These are phyloP conservation scores for Dryas iulia DNA, from an alignment of 1,140 invertebrate species.

Conservation along the genomic window DNA sequence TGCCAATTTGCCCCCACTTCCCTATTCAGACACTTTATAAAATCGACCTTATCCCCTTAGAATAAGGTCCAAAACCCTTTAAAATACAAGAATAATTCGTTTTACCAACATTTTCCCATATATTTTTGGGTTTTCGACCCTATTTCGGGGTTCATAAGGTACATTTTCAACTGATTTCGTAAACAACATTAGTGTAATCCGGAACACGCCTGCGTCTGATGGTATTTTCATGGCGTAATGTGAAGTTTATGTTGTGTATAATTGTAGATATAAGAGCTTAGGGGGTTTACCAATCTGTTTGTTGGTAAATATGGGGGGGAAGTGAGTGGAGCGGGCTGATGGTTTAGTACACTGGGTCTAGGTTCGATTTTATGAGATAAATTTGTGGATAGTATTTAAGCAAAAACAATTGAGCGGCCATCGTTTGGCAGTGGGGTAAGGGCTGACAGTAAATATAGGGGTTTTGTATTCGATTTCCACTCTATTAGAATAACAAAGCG, in stretches of 20 bases:
- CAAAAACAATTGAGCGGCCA: too few relatives aligned
- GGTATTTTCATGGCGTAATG: constrained; percentile 46
- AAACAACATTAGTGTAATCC: constrained; percentile 32
- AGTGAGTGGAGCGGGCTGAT: too few relatives aligned
- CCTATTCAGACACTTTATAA: neutral
- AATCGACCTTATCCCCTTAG: constrained; percentile 4
- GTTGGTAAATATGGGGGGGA: neutral
- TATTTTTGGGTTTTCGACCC: neutral
- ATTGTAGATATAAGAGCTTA: constrained; percentile 30
- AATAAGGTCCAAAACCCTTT: constrained; percentile 5
- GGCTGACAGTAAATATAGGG: too few relatives aligned
- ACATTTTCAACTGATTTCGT: constrained; percentile 7
- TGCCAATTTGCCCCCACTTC: constrained; percentile 48
- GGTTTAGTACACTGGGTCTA: too few relatives aligned
- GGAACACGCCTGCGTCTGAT: constrained; percentile 36
- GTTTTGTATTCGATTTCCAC: too few relatives aligned
- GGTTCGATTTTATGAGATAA: too few relatives aligned
- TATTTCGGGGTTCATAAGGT: constrained; percentile 4
- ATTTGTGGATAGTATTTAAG: too few relatives aligned
- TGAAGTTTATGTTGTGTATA: constrained; percentile 39
- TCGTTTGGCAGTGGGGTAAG: too few relatives aligned
- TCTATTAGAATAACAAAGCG: too few relatives aligned
- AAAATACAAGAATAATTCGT: neutral
- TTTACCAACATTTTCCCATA: neutral
- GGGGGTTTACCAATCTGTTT: constrained; percentile 5